phyloP scores from a whole-genome alignment of 2,888 invertebrate genomes.

The Phytoseiulus persimilis region DNA sequence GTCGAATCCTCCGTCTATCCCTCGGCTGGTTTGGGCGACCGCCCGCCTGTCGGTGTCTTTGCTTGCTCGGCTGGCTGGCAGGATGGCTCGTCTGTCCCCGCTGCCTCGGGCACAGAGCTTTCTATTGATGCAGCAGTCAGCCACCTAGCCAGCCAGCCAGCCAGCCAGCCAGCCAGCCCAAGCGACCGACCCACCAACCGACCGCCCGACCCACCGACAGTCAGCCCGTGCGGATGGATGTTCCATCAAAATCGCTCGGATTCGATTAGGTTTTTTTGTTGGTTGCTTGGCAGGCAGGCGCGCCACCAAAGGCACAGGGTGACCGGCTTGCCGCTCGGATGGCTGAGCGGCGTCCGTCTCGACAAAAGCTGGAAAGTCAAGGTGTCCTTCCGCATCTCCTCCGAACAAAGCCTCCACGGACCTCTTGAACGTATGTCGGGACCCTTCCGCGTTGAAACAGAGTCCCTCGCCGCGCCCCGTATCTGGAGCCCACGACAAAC shows the following conservation, averaged over 20 bases:
- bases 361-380: neutral
- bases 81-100: neutral
- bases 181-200: too few species aligned
- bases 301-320: neutral
- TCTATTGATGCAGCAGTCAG: neutral
- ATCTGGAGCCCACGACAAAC: too few species aligned
- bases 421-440: neutral
- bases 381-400: neutral
- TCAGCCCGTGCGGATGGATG: neutral
- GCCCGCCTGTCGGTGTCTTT: neutral
- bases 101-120: slow-evolving; percentile 5
- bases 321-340: neutral
- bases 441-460: too few species aligned
- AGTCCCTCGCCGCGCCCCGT: too few species aligned
- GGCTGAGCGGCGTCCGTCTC: neutral
- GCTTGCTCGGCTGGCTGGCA: neutral
- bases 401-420: neutral
- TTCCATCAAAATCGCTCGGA: slow-evolving; percentile 5
- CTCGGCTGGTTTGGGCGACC: neutral
- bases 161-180: neutral
- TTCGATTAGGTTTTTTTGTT: neutral
- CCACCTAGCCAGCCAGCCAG: neutral
- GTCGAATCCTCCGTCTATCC: neutral
- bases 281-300: neutral
- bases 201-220: too few species aligned